These are phyloP conservation scores for Neomonachus schauinslandi DNA, from an alignment of 2,113 vertebrate genomes.

Conservation along the genomic window DNA sequence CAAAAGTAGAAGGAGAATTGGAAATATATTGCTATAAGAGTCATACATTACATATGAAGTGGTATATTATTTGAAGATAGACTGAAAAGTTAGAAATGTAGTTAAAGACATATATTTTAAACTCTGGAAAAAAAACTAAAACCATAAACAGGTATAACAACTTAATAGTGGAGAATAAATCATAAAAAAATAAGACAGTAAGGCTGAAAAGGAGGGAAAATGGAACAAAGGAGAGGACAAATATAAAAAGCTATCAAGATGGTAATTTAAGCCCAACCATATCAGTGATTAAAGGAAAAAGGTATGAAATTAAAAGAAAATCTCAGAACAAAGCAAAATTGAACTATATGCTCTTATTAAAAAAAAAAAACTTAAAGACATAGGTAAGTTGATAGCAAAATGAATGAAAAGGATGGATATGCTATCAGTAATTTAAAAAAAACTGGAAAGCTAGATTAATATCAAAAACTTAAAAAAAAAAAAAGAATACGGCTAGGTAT, in stretches of 20 bases:
- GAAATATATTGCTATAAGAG: neutral
- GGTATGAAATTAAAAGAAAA: neutral
- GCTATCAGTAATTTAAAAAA: neutral
- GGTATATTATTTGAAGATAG: neutral
- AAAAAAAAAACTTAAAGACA: neutral
- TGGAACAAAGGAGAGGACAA: neutral
- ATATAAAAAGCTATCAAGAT: neutral
- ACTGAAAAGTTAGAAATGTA: neutral
- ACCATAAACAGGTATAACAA: neutral
- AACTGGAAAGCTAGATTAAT: neutral
- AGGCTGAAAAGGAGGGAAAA: neutral
- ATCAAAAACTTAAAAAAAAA: neutral
- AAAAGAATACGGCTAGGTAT: neutral
- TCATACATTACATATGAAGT: neutral
- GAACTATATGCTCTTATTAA: neutral
- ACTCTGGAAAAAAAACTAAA: neutral
- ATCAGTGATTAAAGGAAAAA: neutral
- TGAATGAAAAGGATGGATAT: neutral
- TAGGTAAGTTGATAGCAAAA: neutral
- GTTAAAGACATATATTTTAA: neutral
- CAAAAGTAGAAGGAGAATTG: neutral
- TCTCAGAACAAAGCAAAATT: neutral
- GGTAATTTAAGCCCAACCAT: neutral
- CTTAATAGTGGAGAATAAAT: neutral
- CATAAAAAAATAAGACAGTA: neutral